Conservation (phyloP, 2,797 vertebrate species). For the Enteromius fasciolatus region DNA sequence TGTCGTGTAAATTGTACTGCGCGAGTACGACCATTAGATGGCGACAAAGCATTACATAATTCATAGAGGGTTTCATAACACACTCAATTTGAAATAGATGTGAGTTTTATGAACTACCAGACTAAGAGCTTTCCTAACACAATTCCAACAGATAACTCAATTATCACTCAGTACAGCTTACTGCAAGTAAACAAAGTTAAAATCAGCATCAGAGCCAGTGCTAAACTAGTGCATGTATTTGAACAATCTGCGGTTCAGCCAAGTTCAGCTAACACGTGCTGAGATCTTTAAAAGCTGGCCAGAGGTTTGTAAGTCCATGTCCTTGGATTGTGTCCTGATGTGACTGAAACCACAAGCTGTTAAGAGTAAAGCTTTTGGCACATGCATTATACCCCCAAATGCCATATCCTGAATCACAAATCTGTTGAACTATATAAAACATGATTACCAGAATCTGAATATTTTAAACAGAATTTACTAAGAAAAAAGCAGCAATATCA, state of each 20-base stretch:
- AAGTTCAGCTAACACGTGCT: background rate
- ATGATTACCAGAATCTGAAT: background rate
- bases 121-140: background rate
- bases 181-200: background rate
- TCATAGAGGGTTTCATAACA: background rate
- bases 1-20: background rate
- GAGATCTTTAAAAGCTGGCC: background rate
- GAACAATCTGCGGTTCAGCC: background rate
- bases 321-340: background rate
- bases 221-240: background rate
- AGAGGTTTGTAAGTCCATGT: conserved; percentile 14
- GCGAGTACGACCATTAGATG: conserved; percentile 16
- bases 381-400: background rate
- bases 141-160: background rate
- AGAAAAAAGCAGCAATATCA: background rate
- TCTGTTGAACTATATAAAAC: background rate
- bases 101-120: background rate
- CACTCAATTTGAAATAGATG: background rate
- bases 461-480: background rate
- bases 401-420: background rate
- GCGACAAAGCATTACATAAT: background rate
- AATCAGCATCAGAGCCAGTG: background rate
- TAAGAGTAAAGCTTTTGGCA: background rate
- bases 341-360: conserved; percentile 10
- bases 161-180: background rate